Percentiles rank a stretch among this genome's conserved stretches.
These are phyloP conservation scores for Sitophilus oryzae DNA, from an alignment of 1,140 invertebrate species.

Conservation along the genomic window DNA sequence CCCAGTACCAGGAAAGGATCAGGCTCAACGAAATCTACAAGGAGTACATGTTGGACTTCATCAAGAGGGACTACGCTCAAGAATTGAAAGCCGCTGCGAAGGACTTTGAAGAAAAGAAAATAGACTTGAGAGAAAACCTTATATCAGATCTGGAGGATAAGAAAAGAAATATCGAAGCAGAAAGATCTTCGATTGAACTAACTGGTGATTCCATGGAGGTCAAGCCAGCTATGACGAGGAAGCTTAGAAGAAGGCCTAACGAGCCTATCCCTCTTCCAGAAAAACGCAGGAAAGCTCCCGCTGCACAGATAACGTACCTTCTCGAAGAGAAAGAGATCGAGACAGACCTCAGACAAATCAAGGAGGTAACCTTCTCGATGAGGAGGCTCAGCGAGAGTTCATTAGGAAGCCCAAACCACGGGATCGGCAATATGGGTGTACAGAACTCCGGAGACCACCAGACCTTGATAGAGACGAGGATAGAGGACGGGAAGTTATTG, in stretches of 20 bases:
- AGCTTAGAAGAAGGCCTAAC: slow-evolving; percentile 84
- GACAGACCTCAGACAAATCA: slow-evolving; percentile 77
- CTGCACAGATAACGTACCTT: slow-evolving; percentile 76
- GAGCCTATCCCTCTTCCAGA: slow-evolving; percentile 84
- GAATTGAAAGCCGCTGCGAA: slow-evolving; percentile 83
- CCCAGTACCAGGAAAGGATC: slow-evolving; percentile 71
- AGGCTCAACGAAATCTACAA: slow-evolving; percentile 73
- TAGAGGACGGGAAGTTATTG: slow-evolving; percentile 90
- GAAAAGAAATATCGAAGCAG: slow-evolving; percentile 79
- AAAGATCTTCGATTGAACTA: slow-evolving; percentile 75
- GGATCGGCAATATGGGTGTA: background rate
- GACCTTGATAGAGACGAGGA: slow-evolving; percentile 65
- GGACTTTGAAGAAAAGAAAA: slow-evolving; percentile 94
- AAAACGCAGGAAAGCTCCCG: slow-evolving; percentile 73
- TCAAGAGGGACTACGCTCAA: slow-evolving; percentile 79
- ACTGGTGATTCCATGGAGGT: slow-evolving; percentile 78
- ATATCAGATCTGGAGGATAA: slow-evolving; percentile 91
- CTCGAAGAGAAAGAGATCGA: slow-evolving; percentile 87
- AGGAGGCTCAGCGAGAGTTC: slow-evolving; percentile 44
- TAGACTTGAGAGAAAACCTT: slow-evolving; percentile 85
- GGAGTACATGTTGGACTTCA: slow-evolving; percentile 77
- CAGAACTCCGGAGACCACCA: background rate
- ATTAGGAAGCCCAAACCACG: slow-evolving; percentile 24
- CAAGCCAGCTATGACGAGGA: slow-evolving; percentile 52
- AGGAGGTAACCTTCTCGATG: slow-evolving; percentile 51